Percentiles rank a stretch among this genome's conserved stretches.
Conservation (phyloP, 1,140 invertebrate species). For the Drosophila serrata region DNA sequence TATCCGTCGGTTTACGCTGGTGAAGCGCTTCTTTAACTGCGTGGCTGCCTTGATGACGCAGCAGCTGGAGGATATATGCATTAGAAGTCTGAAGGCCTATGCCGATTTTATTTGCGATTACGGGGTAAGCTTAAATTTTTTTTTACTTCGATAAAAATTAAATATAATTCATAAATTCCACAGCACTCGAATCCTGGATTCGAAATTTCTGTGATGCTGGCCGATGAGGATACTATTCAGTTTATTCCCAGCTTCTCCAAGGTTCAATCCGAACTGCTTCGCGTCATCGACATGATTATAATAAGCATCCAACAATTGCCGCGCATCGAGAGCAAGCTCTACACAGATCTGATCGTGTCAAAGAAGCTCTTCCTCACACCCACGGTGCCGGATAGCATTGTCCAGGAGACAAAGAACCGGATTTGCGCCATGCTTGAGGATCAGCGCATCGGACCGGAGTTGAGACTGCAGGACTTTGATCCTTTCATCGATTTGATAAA, state of each 20-base stretch:
- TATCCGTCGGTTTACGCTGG: slow-evolving; percentile 88
- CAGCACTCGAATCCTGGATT: slow-evolving; percentile 91
- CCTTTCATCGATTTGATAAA: slow-evolving; percentile 93
- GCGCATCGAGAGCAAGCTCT: slow-evolving; percentile 88
- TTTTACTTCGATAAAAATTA: not conserved
- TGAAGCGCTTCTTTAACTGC: slow-evolving; percentile 93
- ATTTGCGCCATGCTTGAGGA: slow-evolving; percentile 89
- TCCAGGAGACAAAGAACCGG: slow-evolving; percentile 87
- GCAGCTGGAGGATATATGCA: slow-evolving; percentile 91
- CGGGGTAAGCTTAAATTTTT: slow-evolving; percentile 87
- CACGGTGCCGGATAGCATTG: slow-evolving; percentile 88
- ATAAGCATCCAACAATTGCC: slow-evolving; percentile 89
- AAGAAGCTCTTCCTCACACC: slow-evolving; percentile 86
- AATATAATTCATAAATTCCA: slow-evolving; percentile 22
- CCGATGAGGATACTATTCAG: slow-evolving; percentile 88
- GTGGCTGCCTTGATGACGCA: slow-evolving; percentile 94
- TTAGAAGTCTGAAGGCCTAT: slow-evolving; percentile 93
- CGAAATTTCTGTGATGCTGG: slow-evolving; percentile 89
- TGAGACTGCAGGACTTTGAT: slow-evolving; percentile 91
- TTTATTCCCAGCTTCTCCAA: slow-evolving; percentile 93
- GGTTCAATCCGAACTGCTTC: slow-evolving; percentile 90
- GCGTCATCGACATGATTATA: slow-evolving; percentile 90
- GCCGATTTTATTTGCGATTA: slow-evolving; percentile 91
- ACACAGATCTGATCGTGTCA: slow-evolving; percentile 70
- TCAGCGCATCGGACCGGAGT: slow-evolving; percentile 89